Base-by-base conservation (phyloP, 2,888 invertebrate genomes). In the Mythimna pallens region DNA sequence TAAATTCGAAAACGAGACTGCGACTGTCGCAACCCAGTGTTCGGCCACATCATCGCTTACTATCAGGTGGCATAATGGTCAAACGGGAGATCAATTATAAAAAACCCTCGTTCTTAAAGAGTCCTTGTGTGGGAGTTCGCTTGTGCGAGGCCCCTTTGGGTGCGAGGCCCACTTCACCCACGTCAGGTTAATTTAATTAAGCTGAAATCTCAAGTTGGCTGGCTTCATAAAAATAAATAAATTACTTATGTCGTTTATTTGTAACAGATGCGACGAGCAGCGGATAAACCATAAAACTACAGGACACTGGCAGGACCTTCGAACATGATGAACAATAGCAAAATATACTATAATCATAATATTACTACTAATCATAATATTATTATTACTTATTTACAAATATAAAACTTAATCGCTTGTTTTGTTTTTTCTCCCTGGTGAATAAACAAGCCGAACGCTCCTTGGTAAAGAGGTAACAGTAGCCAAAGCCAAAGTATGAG, bases 211-310 rank as follows among this genome's bases (percentile, higher is more conserved):
- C 17, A 52, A 3, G 9, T 3, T n/a, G 8, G 3, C n/a, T 52
- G 20, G n/a, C 8, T 47, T 47, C 6, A 20, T 25, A 25, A 30
- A 30, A 57, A 30, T 17, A 30, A 7, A 5, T 47, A 47, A 47
- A 47, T 47, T 22, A n/a, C n/a, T n/a, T n/a, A 40, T 22, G 12
- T 4, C 2, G 0, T 34, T 34, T 43, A 20, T 58, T 54, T 63
- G 4, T 79, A 22, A 12, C 64, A 76, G 76, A 50, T 64, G 36
- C 80, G 3, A 76, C 76, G 0, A 73, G 79, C 25, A 76, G 74
- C 64, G 74, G 74, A 61, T 76, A 74, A 34, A 2, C 12, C 30
- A 3, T 10, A 17, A 9, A 7, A n/a, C 40, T 8, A 52, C 36
- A 12, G 30, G 59, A 58, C 34, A 52, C 40, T 22, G 54, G 25